Conservation (phyloP, 2,113 vertebrate genomes). For the Antechinus stuartii region DNA sequence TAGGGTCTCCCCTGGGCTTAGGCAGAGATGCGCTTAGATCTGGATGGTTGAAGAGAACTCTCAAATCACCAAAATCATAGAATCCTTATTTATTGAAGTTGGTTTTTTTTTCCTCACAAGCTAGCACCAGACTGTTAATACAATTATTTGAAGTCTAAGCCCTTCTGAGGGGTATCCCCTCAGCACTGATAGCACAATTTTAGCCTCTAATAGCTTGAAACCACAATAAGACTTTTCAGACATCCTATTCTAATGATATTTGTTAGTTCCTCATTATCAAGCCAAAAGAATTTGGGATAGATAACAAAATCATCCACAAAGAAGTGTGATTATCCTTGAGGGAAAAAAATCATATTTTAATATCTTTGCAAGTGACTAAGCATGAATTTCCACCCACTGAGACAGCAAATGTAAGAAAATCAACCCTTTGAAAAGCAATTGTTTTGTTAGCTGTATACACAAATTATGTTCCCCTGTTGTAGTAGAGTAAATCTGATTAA, state of each 20-base stretch:
- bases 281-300: constrained; percentile 49
- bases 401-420: constrained; percentile 42
- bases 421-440: neutral
- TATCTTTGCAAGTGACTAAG: constrained; percentile 27
- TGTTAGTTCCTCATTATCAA: constrained; percentile 49
- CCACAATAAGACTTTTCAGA: neutral
- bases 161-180: neutral
- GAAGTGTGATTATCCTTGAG: constrained; percentile 43
- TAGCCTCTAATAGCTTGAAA: neutral
- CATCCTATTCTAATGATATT: constrained; percentile 51
- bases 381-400: neutral
- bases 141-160: constrained; percentile 19
- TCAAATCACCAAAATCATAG: neutral
- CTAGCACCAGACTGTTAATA: constrained; percentile 32
- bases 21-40: neutral
- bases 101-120: constrained; percentile 9
- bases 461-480: neutral
- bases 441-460: neutral
- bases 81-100: neutral
- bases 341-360: constrained; percentile 38
- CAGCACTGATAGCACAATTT: neutral
- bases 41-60: neutral
- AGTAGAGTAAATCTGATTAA: constrained; percentile 15
- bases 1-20: neutral
- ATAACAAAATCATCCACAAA: constrained; percentile 20